phyloP scores from a whole-genome alignment of 2,888 invertebrate genomes.

The Drosophila macrospina region DNA sequence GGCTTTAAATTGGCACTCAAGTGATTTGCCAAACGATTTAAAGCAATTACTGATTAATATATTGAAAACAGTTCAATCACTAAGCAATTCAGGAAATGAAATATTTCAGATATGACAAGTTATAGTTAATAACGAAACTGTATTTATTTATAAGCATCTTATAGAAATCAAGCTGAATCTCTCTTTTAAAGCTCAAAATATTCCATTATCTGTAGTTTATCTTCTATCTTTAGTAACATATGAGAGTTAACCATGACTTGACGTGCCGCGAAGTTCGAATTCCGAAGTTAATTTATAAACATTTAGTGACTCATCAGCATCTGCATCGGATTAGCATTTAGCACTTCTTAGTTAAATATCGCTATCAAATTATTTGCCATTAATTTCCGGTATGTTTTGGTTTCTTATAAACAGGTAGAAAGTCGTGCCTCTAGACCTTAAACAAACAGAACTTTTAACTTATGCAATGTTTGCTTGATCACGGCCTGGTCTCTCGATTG shows the following conservation, averaged over 20 bases:
- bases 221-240: not conserved
- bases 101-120: not conserved
- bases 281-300: not conserved
- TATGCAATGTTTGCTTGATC: not conserved
- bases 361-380: conserved; percentile 6
- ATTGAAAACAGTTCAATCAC: conserved; percentile 1
- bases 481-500: not conserved
- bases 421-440: not conserved
- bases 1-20: conserved; percentile 51
- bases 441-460: not conserved
- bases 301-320: conserved; percentile 14
- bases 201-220: not conserved
- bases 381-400: not conserved
- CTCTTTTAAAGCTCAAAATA: not conserved
- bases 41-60: conserved; percentile 30
- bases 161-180: not conserved
- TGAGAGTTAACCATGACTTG: not conserved
- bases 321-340: not conserved
- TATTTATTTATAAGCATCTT: not conserved
- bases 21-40: conserved; percentile 28
- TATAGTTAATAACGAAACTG: not conserved
- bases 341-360: not conserved
- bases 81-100: conserved; percentile 29
- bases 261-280: conserved; percentile 2
- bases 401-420: not conserved